Evolutionary conservation across 2,888 invertebrate genomes (phyloP).

Genomic region (Drosophila bunnanda): DNA sequence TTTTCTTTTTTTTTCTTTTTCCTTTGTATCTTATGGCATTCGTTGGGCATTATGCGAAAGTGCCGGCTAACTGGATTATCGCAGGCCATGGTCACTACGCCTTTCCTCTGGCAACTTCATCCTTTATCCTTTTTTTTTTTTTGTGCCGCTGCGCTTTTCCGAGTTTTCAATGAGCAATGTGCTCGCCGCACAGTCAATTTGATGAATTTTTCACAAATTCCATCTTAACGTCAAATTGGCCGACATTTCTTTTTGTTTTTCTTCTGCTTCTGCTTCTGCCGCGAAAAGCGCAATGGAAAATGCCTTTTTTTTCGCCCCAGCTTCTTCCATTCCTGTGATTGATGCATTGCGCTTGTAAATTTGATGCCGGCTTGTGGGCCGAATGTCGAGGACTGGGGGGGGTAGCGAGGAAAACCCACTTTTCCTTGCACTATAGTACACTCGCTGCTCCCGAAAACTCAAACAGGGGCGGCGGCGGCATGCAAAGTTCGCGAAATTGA

Average conservation of each 20-base stretch:
- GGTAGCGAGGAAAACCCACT: conserved; percentile 16
- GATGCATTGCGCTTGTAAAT: conserved; percentile 79
- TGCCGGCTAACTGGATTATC: conserved; percentile 62
- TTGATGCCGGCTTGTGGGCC: conserved; percentile 65
- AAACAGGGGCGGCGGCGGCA: conserved; percentile 38
- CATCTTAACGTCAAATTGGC: conserved; percentile 79
- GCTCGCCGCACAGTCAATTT: conserved; percentile 70
- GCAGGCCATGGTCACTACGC: conserved; percentile 20
- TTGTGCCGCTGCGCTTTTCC: conserved; percentile 15
- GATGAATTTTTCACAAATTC: conserved; percentile 77
- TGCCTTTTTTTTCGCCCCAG: background rate
- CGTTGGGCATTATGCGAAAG: conserved; percentile 67
- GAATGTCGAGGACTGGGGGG: background rate
- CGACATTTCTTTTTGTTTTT: conserved; percentile 43
- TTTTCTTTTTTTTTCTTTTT: background rate
- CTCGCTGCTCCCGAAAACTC: conserved; percentile 22
- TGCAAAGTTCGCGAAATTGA: conserved; percentile 81
- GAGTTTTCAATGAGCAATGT: conserved; percentile 61
- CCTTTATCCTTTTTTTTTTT: background rate
- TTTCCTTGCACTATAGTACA: conserved; percentile 19
- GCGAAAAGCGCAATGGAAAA: conserved; percentile 61
- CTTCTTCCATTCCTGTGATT: conserved; percentile 57
- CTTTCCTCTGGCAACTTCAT: background rate
- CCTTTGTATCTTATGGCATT: conserved; percentile 45
- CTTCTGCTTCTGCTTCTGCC: conserved; percentile 15